Evolutionary conservation across 2,113 vertebrate species (phyloP).

Genomic region (Notechis scutatus): DNA sequence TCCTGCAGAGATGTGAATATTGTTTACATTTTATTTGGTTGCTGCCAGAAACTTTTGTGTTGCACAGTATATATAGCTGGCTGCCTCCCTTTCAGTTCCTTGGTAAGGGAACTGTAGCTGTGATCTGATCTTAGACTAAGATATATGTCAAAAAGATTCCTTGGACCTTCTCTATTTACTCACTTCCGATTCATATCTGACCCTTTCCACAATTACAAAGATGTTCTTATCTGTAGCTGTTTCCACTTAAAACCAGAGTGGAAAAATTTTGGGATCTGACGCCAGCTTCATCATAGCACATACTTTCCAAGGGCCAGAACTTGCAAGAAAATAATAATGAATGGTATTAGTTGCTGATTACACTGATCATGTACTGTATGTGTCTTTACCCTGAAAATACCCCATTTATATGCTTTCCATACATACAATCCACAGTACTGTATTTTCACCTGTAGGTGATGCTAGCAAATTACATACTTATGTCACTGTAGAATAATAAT

Average conservation of each 20-base stretch:
- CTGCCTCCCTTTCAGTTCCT: neutral
- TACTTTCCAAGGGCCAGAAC: neutral
- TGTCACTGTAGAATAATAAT: slow-evolving; percentile 48
- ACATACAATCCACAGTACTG: slow-evolving; percentile 25
- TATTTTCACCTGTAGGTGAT: slow-evolving; percentile 42
- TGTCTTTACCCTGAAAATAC: slow-evolving; percentile 27
- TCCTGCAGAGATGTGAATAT: neutral
- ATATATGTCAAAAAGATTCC: slow-evolving; percentile 15
- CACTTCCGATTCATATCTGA: neutral
- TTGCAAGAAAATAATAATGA: neutral
- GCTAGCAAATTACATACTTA: slow-evolving; percentile 45
- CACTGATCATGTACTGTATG: slow-evolving; percentile 16
- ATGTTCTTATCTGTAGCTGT: slow-evolving; percentile 1
- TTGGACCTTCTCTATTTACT: slow-evolving; percentile 6
- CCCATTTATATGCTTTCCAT: slow-evolving; percentile 17
- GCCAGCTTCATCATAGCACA: neutral
- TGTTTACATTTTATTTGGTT: neutral
- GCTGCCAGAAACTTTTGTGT: neutral
- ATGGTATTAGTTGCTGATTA: neutral
- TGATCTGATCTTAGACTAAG: neutral
- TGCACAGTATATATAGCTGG: neutral
- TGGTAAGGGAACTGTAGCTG: neutral
- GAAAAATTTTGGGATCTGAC: neutral
- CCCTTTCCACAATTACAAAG: neutral
- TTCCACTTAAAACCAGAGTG: neutral